Evolutionary conservation across 1,140 invertebrate species (phyloP).

Genomic region (Bombus haemorrhoidalis): DNA sequence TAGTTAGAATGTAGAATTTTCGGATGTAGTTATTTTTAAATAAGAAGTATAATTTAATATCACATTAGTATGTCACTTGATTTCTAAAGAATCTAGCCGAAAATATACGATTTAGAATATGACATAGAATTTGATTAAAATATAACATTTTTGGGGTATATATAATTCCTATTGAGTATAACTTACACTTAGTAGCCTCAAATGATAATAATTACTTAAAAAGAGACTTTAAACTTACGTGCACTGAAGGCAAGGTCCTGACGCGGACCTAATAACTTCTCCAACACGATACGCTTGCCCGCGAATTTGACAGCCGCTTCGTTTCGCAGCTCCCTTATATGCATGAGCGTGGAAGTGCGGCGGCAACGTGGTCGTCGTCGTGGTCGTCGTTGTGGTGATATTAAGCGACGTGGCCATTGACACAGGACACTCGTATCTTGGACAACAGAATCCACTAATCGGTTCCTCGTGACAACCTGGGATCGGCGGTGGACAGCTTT

Average conservation of each 20-base stretch:
- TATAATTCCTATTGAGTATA: no score
- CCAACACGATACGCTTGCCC: conserved; percentile 92
- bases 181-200: no score
- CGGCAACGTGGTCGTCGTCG: conserved; percentile 92
- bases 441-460: conserved; percentile 96
- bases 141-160: no score
- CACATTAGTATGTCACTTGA: no score
- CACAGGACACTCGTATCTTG: conserved; percentile 95
- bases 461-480: conserved; percentile 94
- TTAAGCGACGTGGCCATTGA: conserved; percentile 90
- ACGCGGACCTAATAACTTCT: conserved; percentile 91
- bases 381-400: conserved; percentile 91
- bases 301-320: conserved; percentile 92
- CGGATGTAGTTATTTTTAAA: no score
- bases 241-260: conserved; percentile 95
- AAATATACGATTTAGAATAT: no score
- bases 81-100: no score
- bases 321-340: conserved; percentile 88
- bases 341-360: conserved; percentile 91
- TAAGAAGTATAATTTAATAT: no score
- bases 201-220: no score
- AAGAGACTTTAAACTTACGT: conserved; percentile 87
- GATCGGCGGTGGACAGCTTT: conserved; percentile 96
- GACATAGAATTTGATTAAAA: no score
- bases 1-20: no score